A percentile compares a stretch with the other conserved stretches of the same genome.
phyloP scores from a whole-genome alignment of 2,888 invertebrate species.

The Oscheius onirici region DNA sequence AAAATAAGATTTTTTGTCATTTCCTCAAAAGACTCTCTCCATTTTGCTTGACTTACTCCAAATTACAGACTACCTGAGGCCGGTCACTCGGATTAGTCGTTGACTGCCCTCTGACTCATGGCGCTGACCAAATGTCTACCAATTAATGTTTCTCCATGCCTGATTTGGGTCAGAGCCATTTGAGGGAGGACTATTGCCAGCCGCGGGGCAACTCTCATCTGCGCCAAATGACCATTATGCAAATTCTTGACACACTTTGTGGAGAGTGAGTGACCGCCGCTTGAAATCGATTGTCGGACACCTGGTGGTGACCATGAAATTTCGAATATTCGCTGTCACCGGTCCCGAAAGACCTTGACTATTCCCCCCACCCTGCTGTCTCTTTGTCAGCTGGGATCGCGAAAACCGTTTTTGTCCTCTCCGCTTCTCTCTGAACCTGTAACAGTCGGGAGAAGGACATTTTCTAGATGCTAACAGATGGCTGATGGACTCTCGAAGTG shows the following conservation, averaged over 20 bases:
- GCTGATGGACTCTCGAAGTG: constrained; percentile 49
- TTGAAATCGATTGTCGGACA: constrained; percentile 21
- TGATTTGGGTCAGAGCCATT: constrained; percentile 24
- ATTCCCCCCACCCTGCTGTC: neutral
- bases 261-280: neutral
- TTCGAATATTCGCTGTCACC: constrained; percentile 33
- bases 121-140: constrained; percentile 10
- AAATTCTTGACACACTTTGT: constrained; percentile 37
- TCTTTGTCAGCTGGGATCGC: constrained; percentile 19
- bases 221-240: constrained; percentile 33
- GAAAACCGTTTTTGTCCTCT: constrained; percentile 10
- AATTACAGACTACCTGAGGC: constrained; percentile 2
- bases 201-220: neutral
- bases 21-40: too few relatives aligned
- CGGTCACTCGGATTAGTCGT: constrained; percentile 13
- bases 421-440: neutral
- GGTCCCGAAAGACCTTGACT: constrained; percentile 30
- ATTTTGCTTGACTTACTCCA: neutral
- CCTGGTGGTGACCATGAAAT: constrained; percentile 35
- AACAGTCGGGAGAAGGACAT: neutral
- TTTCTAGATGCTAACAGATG: constrained; percentile 38
- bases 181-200: constrained; percentile 21
- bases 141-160: constrained; percentile 22
- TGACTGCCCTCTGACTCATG: neutral
- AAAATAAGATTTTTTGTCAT: too few relatives aligned